Conservation (phyloP, 2,113 vertebrate species). For the Aphyosemion australe region DNA sequence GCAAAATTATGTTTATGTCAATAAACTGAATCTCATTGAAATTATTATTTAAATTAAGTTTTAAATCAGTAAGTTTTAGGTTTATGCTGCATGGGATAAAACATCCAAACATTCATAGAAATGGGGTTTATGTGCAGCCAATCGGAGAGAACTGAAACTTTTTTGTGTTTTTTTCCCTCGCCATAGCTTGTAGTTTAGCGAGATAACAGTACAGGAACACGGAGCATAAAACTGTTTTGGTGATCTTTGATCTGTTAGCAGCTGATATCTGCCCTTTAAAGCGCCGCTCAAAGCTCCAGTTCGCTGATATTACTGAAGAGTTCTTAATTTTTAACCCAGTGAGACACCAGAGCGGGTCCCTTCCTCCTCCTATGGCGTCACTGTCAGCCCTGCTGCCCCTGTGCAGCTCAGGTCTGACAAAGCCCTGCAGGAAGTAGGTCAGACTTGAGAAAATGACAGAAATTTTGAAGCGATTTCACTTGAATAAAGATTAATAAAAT, state of each 20-base stretch:
- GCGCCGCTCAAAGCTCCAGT: background rate
- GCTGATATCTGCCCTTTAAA: slow-evolving; percentile 35
- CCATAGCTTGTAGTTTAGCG: background rate
- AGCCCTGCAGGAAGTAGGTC: slow-evolving; percentile 70
- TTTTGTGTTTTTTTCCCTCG: background rate
- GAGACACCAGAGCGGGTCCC: background rate
- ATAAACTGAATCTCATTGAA: no score
- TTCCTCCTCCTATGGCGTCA: slow-evolving; percentile 21
- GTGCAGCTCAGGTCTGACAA: slow-evolving; percentile 23
- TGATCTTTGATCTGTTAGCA: slow-evolving; percentile 55
- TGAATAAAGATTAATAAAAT: slow-evolving; percentile 42
- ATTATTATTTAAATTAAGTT: no score
- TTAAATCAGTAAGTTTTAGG: no score
- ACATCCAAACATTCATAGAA: no score
- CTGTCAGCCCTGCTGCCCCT: slow-evolving; percentile 11
- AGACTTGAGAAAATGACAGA: slow-evolving; percentile 74
- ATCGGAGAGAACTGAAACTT: no score
- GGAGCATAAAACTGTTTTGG: slow-evolving; percentile 26
- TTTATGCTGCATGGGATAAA: no score
- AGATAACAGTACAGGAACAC: slow-evolving; percentile 31
- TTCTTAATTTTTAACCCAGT: slow-evolving; percentile 9
- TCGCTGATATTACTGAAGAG: background rate
- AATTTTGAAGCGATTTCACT: slow-evolving; percentile 45
- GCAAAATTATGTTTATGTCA: no score
- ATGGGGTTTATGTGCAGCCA: no score